Evolutionary conservation across 2,888 invertebrate genomes (phyloP), one percentile per base, ranked within the genome.

Genomic region (Piscicola geometra): DNA sequence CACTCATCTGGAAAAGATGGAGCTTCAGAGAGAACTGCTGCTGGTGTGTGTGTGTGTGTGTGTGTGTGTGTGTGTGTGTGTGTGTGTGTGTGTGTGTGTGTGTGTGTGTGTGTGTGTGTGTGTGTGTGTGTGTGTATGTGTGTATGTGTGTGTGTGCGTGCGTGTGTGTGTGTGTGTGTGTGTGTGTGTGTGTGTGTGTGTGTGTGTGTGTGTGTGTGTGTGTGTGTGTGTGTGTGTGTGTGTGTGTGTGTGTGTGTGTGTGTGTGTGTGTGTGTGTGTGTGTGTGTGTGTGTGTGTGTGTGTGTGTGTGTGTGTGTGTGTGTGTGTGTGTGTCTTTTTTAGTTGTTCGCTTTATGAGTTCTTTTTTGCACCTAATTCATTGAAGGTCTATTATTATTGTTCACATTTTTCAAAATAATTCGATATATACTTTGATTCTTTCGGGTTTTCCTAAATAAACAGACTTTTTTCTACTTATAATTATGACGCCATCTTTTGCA

Each of bases 91-190:
- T 71, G 71, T 71, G 71, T 71, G 71, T 71, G 71, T 36, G 47
- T 71, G 71, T 71, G 71, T 71, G 71, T 71, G 71, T 71, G 71
- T 71, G 71, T 71, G 71, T 71, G 71, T 71, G 71, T 71, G 71
- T 41, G 71, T 71, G 47, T 41, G 71, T 71, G 71, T 71, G 71
- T 41, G 71, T 71, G 71, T 71, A 50, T 41, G 47, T 71, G 71
- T 71, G 71, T 71, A 50, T 41, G 71, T 71, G 71, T 71, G 71
- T 71, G 71, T 71, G 71, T 41, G 71, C 50, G 71, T 71, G 71
- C 50, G 71, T 41, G 71, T 35, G 68, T 35, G 68, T 68, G 68
- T 35, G 68, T 35, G 68, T 68, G 68, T 35, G 68, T 35, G 68
- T 68, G 68, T 35, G 68, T 35, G 68, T 68, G 68, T 35, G 68